Evolutionary conservation across 2,797 vertebrate genomes (phyloP).

Genomic region (Lerista edwardsae): DNA sequence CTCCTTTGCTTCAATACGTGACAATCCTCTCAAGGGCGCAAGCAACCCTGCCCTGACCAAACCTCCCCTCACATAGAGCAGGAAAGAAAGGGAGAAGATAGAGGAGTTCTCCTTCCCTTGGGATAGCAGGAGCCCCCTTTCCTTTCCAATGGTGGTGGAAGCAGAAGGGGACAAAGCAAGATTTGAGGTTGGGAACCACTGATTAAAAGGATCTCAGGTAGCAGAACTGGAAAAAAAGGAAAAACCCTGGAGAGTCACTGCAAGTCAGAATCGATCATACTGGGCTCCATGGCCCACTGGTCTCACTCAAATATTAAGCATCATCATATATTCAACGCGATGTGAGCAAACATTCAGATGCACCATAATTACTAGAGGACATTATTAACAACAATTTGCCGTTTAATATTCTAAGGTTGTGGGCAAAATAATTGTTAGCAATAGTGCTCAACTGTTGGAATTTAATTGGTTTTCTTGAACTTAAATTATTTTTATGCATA

Average conservation of each 20-base stretch:
- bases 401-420: conserved; percentile 19
- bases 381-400: neutral
- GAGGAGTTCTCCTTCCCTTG: no score
- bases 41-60: no score
- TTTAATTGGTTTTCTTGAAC: conserved; percentile 32
- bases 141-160: no score
- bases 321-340: neutral
- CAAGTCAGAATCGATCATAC: no score
- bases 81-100: no score
- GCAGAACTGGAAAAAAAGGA: neutral
- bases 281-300: neutral
- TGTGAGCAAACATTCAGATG: neutral
- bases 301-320: neutral
- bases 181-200: no score
- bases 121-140: no score
- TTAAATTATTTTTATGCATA: conserved; percentile 27
- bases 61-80: no score
- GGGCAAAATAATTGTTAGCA: conserved; percentile 18
- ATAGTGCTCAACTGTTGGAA: conserved; percentile 12
- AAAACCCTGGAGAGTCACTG: neutral
- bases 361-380: neutral
- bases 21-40: no score
- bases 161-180: no score
- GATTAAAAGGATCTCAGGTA: neutral
- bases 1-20: no score